Evolutionary conservation across 53 echinoderm and acorn worm species (phyloP).

Genomic region (Zoroaster sp.): DNA sequence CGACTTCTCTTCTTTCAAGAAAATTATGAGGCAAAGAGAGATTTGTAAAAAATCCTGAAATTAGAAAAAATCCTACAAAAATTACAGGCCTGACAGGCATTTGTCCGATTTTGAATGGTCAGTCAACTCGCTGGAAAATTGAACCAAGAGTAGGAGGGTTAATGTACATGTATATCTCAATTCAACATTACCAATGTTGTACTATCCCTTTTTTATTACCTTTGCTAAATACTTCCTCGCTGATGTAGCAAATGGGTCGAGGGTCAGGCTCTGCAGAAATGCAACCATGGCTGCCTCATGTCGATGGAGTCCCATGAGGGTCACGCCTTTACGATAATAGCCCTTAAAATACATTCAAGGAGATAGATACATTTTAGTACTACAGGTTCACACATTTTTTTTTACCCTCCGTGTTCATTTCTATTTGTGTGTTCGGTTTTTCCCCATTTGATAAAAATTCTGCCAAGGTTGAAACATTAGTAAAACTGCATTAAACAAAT

Average conservation of each 20-base stretch:
- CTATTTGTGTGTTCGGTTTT: no score
- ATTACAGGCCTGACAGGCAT: no score
- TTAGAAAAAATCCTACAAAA: no score
- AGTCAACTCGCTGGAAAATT: no score
- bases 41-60: no score
- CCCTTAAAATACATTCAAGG: conserved; percentile 51
- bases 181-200: neutral
- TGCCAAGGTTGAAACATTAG: no score
- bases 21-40: no score
- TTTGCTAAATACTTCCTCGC: conserved; percentile 80
- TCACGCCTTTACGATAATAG: conserved; percentile 83
- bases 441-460: no score
- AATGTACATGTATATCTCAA: neutral
- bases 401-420: neutral
- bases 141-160: neutral
- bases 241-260: conserved; percentile 69
- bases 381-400: neutral
- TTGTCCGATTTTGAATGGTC: no score
- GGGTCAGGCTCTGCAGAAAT: conserved; percentile 79
- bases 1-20: no score
- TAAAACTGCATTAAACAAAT: no score
- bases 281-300: conserved; percentile 78
- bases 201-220: conserved; percentile 51
- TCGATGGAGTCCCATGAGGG: conserved; percentile 59
- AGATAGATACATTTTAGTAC: neutral